phyloP scores from a whole-genome alignment of 2,888 invertebrate genomes.

The Polydrusus tereticollis region DNA sequence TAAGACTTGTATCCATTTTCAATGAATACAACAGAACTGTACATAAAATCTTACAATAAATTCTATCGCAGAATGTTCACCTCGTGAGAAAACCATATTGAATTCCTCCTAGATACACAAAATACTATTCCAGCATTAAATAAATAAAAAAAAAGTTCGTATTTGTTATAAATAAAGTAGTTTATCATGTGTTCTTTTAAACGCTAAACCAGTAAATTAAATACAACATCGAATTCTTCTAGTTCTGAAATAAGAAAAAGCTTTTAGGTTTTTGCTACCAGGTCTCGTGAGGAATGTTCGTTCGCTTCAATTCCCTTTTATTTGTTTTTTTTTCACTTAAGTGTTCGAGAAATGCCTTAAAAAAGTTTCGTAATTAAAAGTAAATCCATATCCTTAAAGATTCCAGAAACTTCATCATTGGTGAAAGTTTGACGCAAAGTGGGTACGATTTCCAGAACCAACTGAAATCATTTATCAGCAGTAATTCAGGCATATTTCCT shows the following conservation, averaged over 20 bases:
- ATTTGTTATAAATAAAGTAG: no score
- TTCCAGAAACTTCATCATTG: slow-evolving; percentile 5
- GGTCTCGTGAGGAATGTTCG: neutral
- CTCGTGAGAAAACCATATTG: no score
- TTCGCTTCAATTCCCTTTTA: slow-evolving; percentile 2
- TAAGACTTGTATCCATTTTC: no score
- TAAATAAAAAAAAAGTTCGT: no score
- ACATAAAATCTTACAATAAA: no score
- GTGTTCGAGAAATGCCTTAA: slow-evolving; percentile 13
- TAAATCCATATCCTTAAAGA: neutral
- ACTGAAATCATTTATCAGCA: neutral
- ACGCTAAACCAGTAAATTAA: no score
- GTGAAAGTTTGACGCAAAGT: neutral
- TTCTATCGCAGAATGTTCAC: no score
- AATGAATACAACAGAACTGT: no score
- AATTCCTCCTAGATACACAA: no score
- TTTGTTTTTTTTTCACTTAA: slow-evolving; percentile 20
- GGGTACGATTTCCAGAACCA: neutral
- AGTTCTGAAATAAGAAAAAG: slow-evolving; percentile 3
- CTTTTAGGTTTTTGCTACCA: neutral
- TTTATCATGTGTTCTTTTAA: no score
- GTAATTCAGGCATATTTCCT: no score
- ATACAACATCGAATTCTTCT: neutral
- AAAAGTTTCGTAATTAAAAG: slow-evolving; percentile 34
- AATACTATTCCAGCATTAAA: no score